Conservation (phyloP, 2,113 vertebrate genomes). For the Eptesicus fuscus region DNA sequence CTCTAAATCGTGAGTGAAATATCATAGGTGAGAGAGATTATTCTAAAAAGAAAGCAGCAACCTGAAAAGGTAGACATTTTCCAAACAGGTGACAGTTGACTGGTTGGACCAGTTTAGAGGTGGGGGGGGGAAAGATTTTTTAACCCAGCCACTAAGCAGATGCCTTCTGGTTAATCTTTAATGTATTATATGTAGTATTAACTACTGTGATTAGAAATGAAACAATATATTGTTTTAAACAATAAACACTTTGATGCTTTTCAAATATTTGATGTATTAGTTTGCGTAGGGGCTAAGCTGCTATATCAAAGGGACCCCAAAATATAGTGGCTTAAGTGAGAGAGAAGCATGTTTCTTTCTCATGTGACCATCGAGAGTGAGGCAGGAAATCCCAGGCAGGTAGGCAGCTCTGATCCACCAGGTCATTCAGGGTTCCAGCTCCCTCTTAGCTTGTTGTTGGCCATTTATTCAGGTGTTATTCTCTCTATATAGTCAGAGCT, state of each 20-base stretch:
- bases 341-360: not conserved
- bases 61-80: conserved; percentile 31
- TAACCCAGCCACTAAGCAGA: conserved; percentile 45
- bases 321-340: not conserved
- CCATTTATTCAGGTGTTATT: not conserved
- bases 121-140: not conserved
- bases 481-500: not conserved
- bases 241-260: not conserved
- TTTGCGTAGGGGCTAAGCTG: not conserved
- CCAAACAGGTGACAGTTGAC: conserved; percentile 42
- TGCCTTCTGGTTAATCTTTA: conserved; percentile 65
- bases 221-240: conserved; percentile 36
- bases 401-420: not conserved
- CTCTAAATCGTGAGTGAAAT: not conserved
- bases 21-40: not conserved
- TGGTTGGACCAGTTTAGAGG: conserved; percentile 52
- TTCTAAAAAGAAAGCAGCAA: conserved; percentile 3
- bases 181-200: conserved; percentile 33
- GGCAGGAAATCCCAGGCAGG: not conserved
- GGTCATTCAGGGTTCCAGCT: not conserved
- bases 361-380: not conserved
- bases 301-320: not conserved
- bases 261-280: not conserved
- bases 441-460: not conserved
- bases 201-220: conserved; percentile 38